Evolutionary conservation across 2,113 vertebrate species (phyloP).

Genomic region (Gobiocypris rarus): DNA sequence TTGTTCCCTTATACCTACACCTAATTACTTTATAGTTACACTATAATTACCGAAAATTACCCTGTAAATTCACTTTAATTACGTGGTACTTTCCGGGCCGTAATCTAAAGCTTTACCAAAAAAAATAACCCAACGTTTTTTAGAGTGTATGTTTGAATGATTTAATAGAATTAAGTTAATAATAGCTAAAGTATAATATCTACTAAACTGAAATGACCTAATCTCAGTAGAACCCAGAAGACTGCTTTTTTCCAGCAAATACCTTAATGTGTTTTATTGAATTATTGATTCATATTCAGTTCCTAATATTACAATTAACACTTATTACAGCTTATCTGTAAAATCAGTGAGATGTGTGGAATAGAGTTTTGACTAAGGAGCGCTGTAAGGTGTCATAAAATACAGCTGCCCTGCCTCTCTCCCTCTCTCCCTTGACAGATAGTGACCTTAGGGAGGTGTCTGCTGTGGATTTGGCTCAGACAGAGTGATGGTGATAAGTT

Average conservation of each 20-base stretch:
- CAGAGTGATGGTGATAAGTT: constrained; percentile 78
- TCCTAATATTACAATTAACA: too few relatives aligned
- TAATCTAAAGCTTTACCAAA: too few relatives aligned
- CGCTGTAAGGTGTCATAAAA: background rate
- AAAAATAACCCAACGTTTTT: too few relatives aligned
- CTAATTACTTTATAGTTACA: too few relatives aligned
- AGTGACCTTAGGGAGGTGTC: constrained; percentile 50
- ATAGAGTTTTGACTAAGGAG: background rate
- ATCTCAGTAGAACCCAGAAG: background rate
- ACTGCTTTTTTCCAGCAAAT: background rate
- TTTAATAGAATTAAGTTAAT: background rate
- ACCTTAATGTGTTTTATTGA: background rate
- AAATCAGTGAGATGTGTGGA: background rate
- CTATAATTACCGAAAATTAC: too few relatives aligned
- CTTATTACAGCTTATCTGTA: background rate
- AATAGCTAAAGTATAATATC: background rate
- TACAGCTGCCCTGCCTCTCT: constrained; percentile 16
- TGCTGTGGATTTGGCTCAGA: constrained; percentile 74
- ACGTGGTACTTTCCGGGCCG: too few relatives aligned
- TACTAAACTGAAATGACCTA: background rate
- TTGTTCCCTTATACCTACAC: too few relatives aligned
- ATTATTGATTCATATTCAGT: too few relatives aligned
- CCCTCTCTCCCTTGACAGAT: constrained; percentile 39
- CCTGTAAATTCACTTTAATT: too few relatives aligned
- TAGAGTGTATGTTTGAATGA: too few relatives aligned